Evolutionary conservation across 1,140 invertebrate species (phyloP).

Genomic region (Physella acuta): DNA sequence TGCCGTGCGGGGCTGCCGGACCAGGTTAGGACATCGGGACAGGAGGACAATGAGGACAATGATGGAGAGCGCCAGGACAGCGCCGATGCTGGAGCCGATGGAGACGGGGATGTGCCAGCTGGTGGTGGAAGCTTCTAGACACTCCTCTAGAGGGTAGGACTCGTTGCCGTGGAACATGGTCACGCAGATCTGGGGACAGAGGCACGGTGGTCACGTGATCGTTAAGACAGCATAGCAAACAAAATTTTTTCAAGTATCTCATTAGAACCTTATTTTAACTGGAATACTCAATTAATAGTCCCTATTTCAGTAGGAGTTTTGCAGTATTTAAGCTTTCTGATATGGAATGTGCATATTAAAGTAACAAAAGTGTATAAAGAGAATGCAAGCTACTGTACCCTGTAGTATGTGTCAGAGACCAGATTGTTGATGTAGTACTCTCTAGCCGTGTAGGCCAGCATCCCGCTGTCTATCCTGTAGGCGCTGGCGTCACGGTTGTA

Average conservation of each 20-base stretch:
- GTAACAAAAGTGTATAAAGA: neutral
- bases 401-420: constrained; percentile 53
- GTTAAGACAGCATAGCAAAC: neutral
- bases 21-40: constrained; percentile 41
- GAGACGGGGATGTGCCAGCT: constrained; percentile 57
- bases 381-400: constrained; percentile 25
- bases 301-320: neutral
- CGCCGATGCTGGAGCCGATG: constrained; percentile 54
- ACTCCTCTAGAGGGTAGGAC: constrained; percentile 34
- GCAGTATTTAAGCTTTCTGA: neutral
- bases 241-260: neutral
- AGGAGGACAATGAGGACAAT: constrained; percentile 53
- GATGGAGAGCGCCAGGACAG: constrained; percentile 49
- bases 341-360: neutral
- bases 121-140: constrained; percentile 50
- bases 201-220: no score
- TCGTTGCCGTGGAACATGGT: constrained; percentile 46
- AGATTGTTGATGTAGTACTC: constrained; percentile 46
- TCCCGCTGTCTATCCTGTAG: constrained; percentile 46
- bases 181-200: constrained; percentile 49
- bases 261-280: neutral
- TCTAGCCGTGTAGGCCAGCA: constrained; percentile 29
- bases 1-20: constrained; percentile 36
- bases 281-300: neutral
- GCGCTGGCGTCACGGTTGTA: constrained; percentile 47